A percentile compares a stretch with the other conserved stretches of the same genome.
These are phyloP conservation scores for Oeneis ivallda DNA, from an alignment of 2,888 invertebrate genomes.

Conservation along the genomic window DNA sequence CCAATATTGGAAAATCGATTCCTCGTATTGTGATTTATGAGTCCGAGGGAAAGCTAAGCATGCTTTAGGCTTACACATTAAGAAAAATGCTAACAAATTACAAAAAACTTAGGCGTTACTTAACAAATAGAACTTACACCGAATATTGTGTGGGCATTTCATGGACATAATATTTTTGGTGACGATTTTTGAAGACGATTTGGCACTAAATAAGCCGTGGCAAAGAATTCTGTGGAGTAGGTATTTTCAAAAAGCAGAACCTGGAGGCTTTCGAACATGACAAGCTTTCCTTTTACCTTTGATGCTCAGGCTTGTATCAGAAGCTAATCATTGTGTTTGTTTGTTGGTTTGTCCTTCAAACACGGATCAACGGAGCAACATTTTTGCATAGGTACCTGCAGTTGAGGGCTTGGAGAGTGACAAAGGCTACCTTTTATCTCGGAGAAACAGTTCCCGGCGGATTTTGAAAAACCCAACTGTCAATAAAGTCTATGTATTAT, in stretches of 20 bases:
- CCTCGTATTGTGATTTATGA: slow-evolving; percentile 30
- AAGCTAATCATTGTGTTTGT: no score
- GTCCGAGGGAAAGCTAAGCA: slow-evolving; percentile 52
- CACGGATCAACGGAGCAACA: no score
- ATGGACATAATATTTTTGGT: slow-evolving; percentile 27
- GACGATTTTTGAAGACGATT: no score
- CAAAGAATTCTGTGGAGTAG: background rate
- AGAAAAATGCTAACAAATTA: slow-evolving; percentile 75
- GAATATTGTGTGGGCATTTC: slow-evolving; percentile 51
- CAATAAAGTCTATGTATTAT: no score
- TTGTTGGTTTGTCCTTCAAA: no score
- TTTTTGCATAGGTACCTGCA: no score
- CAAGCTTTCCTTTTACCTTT: background rate
- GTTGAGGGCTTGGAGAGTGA: no score
- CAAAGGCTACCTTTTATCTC: no score
- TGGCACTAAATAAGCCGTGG: slow-evolving; percentile 16
- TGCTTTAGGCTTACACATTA: slow-evolving; percentile 71
- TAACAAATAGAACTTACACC: slow-evolving; percentile 73
- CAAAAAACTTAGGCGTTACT: slow-evolving; percentile 78
- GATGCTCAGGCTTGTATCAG: no score
- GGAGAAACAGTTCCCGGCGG: no score
- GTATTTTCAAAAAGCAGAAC: background rate
- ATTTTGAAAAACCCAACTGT: no score
- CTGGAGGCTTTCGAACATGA: background rate
- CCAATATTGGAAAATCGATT: slow-evolving; percentile 37